These are phyloP conservation scores for Trinectes maculatus DNA, from an alignment of 2,113 vertebrate genomes.

Conservation along the genomic window DNA sequence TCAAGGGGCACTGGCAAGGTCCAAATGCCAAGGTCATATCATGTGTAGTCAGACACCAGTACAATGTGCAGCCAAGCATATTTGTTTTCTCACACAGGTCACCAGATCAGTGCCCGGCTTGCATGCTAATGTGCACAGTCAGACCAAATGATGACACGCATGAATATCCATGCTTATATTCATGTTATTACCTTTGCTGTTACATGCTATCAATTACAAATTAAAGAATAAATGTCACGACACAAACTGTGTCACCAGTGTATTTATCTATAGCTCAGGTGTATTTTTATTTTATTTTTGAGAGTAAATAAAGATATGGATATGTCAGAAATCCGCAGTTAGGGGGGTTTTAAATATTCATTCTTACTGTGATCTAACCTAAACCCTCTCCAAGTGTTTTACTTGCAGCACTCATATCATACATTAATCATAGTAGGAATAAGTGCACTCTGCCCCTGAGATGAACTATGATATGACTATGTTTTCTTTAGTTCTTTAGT, in stretches of 20 bases:
- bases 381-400: background rate
- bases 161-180: too few species aligned
- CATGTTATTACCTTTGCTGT: background rate
- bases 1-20: conserved; percentile 49
- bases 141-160: conserved; percentile 28
- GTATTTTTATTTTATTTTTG: background rate
- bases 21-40: conserved; percentile 57
- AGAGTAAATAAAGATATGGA: too few species aligned
- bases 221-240: background rate
- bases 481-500: too few species aligned
- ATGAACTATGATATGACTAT: background rate
- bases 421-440: background rate
- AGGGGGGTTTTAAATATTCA: background rate
- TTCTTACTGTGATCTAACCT: background rate
- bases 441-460: background rate
- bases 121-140: conserved; percentile 7
- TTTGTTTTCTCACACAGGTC: conserved; percentile 40
- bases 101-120: conserved; percentile 23
- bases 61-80: conserved; percentile 29
- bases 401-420: background rate
- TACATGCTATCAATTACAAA: background rate
- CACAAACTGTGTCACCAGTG: background rate
- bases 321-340: too few species aligned
- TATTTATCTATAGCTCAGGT: background rate
- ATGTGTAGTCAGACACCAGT: conserved; percentile 50